phyloP scores from a whole-genome alignment of 1,140 invertebrate species.

The Drosophila chauvacae region DNA sequence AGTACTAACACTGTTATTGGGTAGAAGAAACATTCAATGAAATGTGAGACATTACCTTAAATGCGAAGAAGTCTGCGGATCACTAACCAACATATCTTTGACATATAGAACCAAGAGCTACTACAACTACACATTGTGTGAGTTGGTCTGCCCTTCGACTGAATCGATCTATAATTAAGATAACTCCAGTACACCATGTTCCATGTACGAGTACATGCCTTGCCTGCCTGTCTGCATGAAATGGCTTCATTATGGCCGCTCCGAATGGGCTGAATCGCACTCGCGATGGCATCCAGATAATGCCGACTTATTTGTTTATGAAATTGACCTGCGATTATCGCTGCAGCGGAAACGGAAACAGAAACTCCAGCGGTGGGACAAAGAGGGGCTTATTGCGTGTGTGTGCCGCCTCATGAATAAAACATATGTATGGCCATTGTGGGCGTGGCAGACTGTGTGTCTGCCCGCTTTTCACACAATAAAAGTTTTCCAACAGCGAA shows the following conservation, averaged over 20 bases:
- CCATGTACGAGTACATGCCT: neutral
- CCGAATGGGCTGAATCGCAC: slow-evolving; percentile 41
- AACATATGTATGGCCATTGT: slow-evolving; percentile 32
- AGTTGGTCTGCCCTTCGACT: slow-evolving; percentile 24
- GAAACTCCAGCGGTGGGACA: slow-evolving; percentile 27
- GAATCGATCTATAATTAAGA: slow-evolving; percentile 80
- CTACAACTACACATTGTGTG: too few relatives aligned
- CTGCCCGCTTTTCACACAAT: slow-evolving; percentile 36
- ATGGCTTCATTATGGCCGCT: slow-evolving; percentile 64
- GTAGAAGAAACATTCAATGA: neutral
- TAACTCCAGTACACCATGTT: slow-evolving; percentile 35
- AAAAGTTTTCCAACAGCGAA: slow-evolving; percentile 61
- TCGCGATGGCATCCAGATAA: slow-evolving; percentile 60
- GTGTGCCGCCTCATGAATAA: slow-evolving; percentile 67
- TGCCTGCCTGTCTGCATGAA: slow-evolving; percentile 34
- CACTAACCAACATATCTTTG: neutral
- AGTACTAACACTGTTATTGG: neutral
- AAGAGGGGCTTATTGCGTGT: slow-evolving; percentile 25
- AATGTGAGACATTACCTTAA: neutral
- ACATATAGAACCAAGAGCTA: neutral
- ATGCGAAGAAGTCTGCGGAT: neutral
- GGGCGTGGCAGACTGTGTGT: slow-evolving; percentile 14
- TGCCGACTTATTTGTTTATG: slow-evolving; percentile 76
- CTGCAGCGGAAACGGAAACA: slow-evolving; percentile 50
- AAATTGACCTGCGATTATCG: slow-evolving; percentile 78